phyloP scores from a whole-genome alignment of 1,140 invertebrate genomes.

The Elysia chlorotica region DNA sequence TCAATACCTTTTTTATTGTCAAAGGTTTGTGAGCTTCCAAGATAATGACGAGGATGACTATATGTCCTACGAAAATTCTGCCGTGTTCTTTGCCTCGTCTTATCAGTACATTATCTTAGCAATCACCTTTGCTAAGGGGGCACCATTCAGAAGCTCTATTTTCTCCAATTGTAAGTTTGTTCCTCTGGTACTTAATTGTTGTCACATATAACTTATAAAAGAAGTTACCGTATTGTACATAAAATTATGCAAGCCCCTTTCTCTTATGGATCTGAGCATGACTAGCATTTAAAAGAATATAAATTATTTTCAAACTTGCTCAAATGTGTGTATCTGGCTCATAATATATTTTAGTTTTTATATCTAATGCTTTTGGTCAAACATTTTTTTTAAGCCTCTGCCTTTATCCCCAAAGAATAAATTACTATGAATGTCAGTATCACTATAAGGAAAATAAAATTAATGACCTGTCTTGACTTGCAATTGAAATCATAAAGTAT shows the following conservation, averaged over 20 bases:
- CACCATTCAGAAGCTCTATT: conserved; percentile 72
- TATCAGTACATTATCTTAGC: conserved; percentile 90
- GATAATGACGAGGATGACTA: conserved; percentile 49
- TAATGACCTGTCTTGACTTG: too few species aligned
- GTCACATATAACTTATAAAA: not conserved
- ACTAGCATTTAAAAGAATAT: not conserved
- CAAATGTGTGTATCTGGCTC: too few species aligned
- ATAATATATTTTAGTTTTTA: too few species aligned
- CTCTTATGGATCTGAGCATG: not conserved
- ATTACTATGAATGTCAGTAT: too few species aligned
- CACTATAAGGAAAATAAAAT: too few species aligned
- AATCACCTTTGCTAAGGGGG: conserved; percentile 84
- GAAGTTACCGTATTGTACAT: not conserved
- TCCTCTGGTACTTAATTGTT: not conserved
- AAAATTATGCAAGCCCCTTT: not conserved
- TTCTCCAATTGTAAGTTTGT: conserved; percentile 56
- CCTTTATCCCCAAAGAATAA: too few species aligned
- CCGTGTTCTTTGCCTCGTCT: conserved; percentile 79
- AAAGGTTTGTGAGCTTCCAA: conserved; percentile 51
- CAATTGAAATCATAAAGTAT: too few species aligned
- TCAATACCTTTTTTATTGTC: too few species aligned
- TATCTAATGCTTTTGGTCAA: too few species aligned
- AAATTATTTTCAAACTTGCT: conserved; percentile 1
- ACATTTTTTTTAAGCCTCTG: too few species aligned
- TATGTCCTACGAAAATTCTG: conserved; percentile 57